phyloP scores from a whole-genome alignment of 2,888 invertebrate genomes.

The Drosophila maculinotata region DNA sequence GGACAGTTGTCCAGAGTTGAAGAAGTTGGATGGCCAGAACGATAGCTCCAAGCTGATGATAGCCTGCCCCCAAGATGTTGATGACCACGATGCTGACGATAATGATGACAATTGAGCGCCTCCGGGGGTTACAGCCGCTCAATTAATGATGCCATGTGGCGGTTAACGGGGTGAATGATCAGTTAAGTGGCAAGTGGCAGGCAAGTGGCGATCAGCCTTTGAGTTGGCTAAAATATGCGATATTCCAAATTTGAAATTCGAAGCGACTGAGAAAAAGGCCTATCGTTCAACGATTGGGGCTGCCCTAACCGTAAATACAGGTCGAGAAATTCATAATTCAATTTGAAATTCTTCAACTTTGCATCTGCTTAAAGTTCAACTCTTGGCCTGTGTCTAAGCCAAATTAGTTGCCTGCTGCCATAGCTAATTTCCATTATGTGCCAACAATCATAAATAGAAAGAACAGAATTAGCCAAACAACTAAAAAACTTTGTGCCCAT shows the following conservation, averaged over 20 bases:
- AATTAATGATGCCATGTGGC: constrained; percentile 56
- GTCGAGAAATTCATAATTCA: constrained; percentile 44
- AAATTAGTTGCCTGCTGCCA: constrained; percentile 54
- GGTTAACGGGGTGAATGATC: constrained; percentile 68
- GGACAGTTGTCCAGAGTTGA: constrained; percentile 38
- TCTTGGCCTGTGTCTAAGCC: constrained; percentile 38
- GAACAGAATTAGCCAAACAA: constrained; percentile 2
- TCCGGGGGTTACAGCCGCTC: constrained; percentile 23
- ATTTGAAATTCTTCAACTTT: constrained; percentile 44
- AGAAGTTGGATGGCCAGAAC: constrained; percentile 1
- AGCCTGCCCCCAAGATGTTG: constrained; percentile 11
- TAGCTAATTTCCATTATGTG: constrained; percentile 60
- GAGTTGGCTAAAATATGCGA: constrained; percentile 19
- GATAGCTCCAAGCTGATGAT: constrained; percentile 24
- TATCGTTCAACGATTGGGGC: constrained; percentile 1
- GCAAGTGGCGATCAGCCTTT: constrained; percentile 44
- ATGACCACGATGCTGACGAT: background rate
- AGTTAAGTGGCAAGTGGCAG: constrained; percentile 61
- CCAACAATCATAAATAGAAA: constrained; percentile 16
- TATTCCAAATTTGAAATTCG: constrained; percentile 22
- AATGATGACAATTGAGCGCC: constrained; percentile 39
- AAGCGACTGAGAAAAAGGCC: constrained; percentile 1
- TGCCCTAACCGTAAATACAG: constrained; percentile 46
- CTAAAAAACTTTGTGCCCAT: constrained; percentile 22
- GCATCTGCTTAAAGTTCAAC: constrained; percentile 53